Evolutionary conservation across 2,797 vertebrate genomes (phyloP).

Genomic region (Luscinia megarhynchos): DNA sequence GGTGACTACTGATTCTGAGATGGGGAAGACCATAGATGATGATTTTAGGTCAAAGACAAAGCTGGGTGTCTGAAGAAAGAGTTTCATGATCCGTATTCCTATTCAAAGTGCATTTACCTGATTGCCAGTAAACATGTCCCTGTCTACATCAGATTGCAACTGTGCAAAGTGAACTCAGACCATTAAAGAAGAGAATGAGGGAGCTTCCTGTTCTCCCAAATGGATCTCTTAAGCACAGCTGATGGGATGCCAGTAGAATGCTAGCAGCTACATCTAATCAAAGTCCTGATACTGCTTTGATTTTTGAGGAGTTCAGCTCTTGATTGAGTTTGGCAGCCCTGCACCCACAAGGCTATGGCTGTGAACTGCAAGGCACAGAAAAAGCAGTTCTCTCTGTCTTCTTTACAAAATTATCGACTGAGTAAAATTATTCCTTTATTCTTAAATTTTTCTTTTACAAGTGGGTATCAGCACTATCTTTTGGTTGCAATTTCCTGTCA

Average conservation of each 20-base stretch:
- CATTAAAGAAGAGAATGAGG: neutral
- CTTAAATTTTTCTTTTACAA: neutral
- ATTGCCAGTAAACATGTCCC: neutral
- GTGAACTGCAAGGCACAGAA: neutral
- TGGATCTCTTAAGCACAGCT: neutral
- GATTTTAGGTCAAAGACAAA: neutral
- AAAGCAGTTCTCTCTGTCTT: neutral
- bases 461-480: neutral
- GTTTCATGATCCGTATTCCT: neutral
- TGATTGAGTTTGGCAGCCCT: neutral
- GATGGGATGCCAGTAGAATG: neutral
- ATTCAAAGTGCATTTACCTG: neutral
- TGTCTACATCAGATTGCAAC: neutral
- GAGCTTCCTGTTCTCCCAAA: neutral
- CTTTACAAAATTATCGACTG: neutral
- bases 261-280: neutral
- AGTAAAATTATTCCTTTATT: neutral
- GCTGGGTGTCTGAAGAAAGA: neutral
- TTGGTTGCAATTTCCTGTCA: neutral
- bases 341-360: neutral
- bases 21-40: rapidly evolving
- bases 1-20: neutral
- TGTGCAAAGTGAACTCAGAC: neutral
- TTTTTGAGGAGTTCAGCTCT: neutral
- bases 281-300: neutral